Conservation (phyloP, 2,113 vertebrate genomes). For the Serilophus lunatus region DNA sequence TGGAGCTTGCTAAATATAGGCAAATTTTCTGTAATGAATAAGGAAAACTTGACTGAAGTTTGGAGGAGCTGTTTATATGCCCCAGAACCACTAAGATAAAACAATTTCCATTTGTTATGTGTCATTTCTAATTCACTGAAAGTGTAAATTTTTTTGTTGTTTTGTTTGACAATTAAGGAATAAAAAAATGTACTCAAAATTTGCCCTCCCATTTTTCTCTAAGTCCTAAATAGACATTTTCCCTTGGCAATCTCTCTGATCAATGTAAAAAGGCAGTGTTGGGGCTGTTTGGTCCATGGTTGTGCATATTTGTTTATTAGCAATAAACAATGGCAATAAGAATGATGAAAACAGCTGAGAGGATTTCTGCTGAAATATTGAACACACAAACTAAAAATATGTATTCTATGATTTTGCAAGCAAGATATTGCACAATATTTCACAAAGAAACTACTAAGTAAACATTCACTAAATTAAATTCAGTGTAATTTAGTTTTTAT, state of each 20-base stretch:
- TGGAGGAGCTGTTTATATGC: background rate
- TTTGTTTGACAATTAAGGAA: background rate
- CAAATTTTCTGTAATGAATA: background rate
- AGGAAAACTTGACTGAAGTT: background rate
- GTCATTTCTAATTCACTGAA: background rate
- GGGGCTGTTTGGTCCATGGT: background rate
- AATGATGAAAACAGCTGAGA: background rate
- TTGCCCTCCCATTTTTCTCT: fast-evolving
- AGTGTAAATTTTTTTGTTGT: fast-evolving
- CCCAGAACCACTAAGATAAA: background rate
- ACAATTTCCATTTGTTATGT: background rate
- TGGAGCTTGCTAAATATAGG: background rate
- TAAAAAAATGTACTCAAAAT: background rate
- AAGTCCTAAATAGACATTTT: background rate
- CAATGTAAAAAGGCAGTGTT: background rate
- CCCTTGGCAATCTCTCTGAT: background rate
- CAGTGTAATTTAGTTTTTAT: background rate
- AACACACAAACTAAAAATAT: background rate
- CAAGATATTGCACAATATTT: background rate
- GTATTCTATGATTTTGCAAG: background rate
- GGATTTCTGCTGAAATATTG: background rate
- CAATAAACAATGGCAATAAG: background rate
- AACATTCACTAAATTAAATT: background rate
- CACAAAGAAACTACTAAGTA: background rate
- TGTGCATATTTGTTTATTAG: background rate